A percentile compares a stretch with the other conserved stretches of the same genome.
phyloP scores from a whole-genome alignment of 2,113 vertebrate species.

The Spheniscus mendiculus region DNA sequence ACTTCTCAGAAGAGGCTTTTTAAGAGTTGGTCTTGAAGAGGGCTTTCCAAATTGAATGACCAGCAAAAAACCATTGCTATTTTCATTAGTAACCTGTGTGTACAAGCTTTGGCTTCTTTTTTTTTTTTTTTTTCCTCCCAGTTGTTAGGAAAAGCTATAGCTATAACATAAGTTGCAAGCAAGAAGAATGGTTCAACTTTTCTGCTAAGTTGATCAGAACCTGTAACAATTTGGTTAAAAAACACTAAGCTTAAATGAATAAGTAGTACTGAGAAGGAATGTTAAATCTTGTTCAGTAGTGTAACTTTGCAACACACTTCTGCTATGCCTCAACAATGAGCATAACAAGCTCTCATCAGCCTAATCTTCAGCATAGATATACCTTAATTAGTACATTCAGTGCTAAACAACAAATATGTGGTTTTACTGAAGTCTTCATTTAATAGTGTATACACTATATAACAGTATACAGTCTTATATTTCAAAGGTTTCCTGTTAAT shows the following conservation, averaged over 20 bases:
- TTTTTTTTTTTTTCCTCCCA: neutral
- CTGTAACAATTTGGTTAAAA: neutral
- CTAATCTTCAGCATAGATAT: neutral
- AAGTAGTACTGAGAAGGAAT: neutral
- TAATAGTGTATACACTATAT: neutral
- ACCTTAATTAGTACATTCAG: neutral
- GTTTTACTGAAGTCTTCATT: neutral
- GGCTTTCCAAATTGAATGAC: neutral
- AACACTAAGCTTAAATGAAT: neutral
- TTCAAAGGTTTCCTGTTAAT: neutral
- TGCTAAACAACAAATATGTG: neutral
- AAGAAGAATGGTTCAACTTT: neutral
- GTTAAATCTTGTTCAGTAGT: neutral
- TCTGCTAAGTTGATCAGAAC: neutral
- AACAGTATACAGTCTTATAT: rapidly evolving
- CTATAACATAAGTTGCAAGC: neutral
- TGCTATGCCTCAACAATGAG: neutral
- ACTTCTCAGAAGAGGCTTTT: neutral
- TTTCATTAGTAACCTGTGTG: neutral
- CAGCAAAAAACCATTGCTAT: neutral
- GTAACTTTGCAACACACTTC: neutral
- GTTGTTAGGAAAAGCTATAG: neutral
- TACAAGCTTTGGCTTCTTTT: neutral
- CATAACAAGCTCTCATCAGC: neutral
- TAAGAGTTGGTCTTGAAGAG: neutral